Base-by-base conservation (phyloP, 2,888 invertebrate genomes). In the Oscheius myriophilus region DNA sequence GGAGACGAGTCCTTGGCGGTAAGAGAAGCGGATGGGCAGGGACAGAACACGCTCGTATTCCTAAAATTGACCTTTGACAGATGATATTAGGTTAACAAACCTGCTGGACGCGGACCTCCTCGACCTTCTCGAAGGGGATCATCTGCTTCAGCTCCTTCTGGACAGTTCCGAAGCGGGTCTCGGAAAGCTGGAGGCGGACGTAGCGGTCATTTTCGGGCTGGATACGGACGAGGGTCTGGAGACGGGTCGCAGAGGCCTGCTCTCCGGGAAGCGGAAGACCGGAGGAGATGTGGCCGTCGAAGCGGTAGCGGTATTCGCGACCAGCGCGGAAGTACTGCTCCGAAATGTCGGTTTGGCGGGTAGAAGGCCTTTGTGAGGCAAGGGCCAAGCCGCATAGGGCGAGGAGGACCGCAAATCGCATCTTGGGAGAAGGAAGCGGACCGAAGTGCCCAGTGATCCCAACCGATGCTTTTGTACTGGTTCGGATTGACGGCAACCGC, bases 211-310 rank as follows among this genome's bases (percentile, higher is more conserved):
- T 53, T 49, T 73, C 71, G 71, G 71, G 71, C 71, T 74, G 75
- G 67, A 82, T 61, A 14, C 67, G 67, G 70, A 80, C 76, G 63
- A 70, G 62, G 46, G 80, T 67, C 69, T 80, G 80, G 62, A 82
- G 49, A 33, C 82, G 78, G 64, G 75, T 75, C 68, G 70, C 74
- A 53, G 81, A 69, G 68, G 78, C 74, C 69, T 81, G 80, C 16
- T 73, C 69, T 52, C 75, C 73, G 63, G 80, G 69, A 54, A 73
- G 58, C 61, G 82, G 81, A 23, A 83, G 70, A 25, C 82, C 83
- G 63, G 76, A 74, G 14, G 78, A 70, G 62, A 82, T 64, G 64
- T 82, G 82, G 46, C 77, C 71, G 58, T 77, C 72, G 75, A 73
- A 77, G 42, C 61, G 64, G 58, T 75, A 77, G 57, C 71, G 75